Conservation (phyloP, 2,888 invertebrate species). For the Drosophila limbata region DNA sequence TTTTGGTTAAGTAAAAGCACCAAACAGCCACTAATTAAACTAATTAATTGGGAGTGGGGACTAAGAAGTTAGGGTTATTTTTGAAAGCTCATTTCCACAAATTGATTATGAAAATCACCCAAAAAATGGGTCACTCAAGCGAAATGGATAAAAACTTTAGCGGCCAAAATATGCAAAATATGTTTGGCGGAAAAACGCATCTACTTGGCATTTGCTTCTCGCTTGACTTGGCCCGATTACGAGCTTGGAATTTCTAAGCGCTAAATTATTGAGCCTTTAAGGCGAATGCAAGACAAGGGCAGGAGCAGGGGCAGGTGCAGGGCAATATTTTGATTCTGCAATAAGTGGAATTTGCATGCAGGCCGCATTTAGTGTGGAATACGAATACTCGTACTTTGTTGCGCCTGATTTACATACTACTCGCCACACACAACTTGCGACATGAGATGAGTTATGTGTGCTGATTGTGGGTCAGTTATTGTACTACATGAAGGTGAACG, state of each 20-base stretch:
- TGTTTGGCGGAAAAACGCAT: conserved; percentile 21
- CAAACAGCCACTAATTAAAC: conserved; percentile 69
- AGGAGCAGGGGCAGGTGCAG: neutral
- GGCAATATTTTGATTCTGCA: conserved; percentile 21
- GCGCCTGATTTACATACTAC: conserved; percentile 40
- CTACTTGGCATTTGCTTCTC: conserved; percentile 14
- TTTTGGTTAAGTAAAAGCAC: conserved; percentile 46
- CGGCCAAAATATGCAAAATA: conserved; percentile 55
- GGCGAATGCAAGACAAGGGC: conserved; percentile 14
- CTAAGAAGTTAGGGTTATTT: neutral
- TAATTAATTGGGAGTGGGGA: conserved; percentile 52
- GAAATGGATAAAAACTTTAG: conserved; percentile 16
- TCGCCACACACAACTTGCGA: conserved; percentile 1
- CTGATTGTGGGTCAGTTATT: conserved; percentile 46
- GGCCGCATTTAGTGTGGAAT: conserved; percentile 29
- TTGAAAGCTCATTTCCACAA: conserved; percentile 25
- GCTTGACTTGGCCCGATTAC: conserved; percentile 11
- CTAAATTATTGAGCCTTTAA: conserved; percentile 55
- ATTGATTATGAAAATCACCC: conserved; percentile 23
- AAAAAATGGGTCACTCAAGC: conserved; percentile 58
- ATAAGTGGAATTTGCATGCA: conserved; percentile 49
- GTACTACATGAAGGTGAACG: neutral
- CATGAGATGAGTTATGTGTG: conserved; percentile 31
- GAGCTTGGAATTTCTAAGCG: conserved; percentile 46
- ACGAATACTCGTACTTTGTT: conserved; percentile 25